phyloP scores from a whole-genome alignment of 2,888 invertebrate species.

The Rhagophthalmus giganteus region DNA sequence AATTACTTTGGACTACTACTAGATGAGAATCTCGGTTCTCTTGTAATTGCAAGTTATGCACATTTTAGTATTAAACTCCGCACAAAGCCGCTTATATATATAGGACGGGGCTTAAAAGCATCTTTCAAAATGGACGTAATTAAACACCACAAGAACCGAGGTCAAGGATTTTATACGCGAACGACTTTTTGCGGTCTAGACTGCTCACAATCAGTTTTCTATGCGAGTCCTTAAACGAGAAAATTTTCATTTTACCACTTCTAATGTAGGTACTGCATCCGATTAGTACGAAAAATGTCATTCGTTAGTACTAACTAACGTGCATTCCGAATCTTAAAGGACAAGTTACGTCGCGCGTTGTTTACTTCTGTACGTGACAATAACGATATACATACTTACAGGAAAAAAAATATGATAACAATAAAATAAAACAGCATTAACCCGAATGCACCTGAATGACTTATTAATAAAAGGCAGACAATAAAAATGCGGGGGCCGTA shows the following conservation, averaged over 20 bases:
- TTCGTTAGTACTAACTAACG: too few relatives aligned
- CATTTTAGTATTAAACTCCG: conserved; percentile 8
- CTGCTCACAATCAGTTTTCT: not conserved
- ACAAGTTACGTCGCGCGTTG: too few relatives aligned
- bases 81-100: conserved; percentile 20
- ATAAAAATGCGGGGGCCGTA: not conserved
- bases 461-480: not conserved
- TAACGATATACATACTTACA: too few relatives aligned
- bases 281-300: too few relatives aligned
- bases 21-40: not conserved
- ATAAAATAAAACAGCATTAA: too few relatives aligned
- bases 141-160: conserved; percentile 15
- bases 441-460: not conserved
- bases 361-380: too few relatives aligned
- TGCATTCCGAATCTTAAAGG: too few relatives aligned
- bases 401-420: too few relatives aligned
- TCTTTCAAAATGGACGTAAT: conserved; percentile 21
- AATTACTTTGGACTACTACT: not conserved
- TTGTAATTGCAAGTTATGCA: conserved; percentile 4
- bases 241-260: too few relatives aligned
- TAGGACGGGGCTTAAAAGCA: conserved; percentile 14
- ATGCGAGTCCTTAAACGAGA: too few relatives aligned
- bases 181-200: conserved; percentile 11
- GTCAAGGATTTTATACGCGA: conserved; percentile 24
- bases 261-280: too few relatives aligned